These are phyloP conservation scores for Cheilosia vernalis DNA, from an alignment of 2,888 invertebrate genomes.

Conservation along the genomic window DNA sequence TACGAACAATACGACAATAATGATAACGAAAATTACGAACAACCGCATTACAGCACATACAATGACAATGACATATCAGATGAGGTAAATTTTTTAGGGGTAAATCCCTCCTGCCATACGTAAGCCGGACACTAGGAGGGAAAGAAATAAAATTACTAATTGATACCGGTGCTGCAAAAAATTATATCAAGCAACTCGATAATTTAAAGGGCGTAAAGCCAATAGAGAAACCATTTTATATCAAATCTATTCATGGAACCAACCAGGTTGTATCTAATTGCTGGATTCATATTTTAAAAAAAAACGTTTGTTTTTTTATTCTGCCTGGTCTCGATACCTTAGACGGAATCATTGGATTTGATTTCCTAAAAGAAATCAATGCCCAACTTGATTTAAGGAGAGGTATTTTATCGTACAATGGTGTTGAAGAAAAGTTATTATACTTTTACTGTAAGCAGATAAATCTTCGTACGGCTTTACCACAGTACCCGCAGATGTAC, in stretches of 20 bases:
- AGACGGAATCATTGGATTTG: conserved; percentile 2
- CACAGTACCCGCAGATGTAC: not conserved
- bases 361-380: not conserved
- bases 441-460: conserved; percentile 13
- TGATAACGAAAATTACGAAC: not conserved
- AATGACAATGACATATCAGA: not conserved
- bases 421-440: too few species aligned
- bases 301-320: not conserved
- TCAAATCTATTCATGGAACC: not conserved
- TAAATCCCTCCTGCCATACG: conserved; percentile 8
- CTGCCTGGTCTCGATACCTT: not conserved
- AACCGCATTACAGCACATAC: not conserved
- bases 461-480: not conserved
- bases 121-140: conserved; percentile 12
- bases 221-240: conserved; percentile 9
- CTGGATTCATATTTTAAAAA: not conserved
- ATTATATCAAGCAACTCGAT: conserved; percentile 2
- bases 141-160: conserved; percentile 8
- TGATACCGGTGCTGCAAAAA: conserved; percentile 10
- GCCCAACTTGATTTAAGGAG: conserved; percentile 5
- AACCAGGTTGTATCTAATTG: not conserved
- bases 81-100: not conserved
- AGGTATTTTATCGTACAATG: too few species aligned
- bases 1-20: not conserved
- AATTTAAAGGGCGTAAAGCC: not conserved